A percentile compares a stretch with the other conserved stretches of the same genome.
Evolutionary conservation across 2,888 invertebrate genomes (phyloP).

Genomic region (Lydus trimaculatus): DNA sequence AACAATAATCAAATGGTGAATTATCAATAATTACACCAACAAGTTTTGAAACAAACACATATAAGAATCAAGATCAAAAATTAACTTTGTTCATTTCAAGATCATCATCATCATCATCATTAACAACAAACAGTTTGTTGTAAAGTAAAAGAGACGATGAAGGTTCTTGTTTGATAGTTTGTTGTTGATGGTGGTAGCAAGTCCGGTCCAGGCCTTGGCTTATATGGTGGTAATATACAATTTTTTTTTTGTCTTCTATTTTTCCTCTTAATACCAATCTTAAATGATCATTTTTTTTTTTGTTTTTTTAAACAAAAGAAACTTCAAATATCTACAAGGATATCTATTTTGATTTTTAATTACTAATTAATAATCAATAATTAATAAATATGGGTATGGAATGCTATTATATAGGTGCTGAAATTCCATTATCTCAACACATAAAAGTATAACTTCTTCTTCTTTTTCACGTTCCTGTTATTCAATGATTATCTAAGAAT

Average conservation of each 20-base stretch:
- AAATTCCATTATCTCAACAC: too few relatives aligned
- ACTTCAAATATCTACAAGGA: too few relatives aligned
- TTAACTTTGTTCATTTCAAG: not conserved
- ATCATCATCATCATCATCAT: not conserved
- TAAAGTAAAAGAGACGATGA: not conserved
- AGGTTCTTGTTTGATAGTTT: slow-evolving; percentile 5
- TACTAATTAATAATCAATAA: too few relatives aligned
- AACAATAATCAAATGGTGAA: not conserved
- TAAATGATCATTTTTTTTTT: not conserved
- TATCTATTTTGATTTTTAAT: too few relatives aligned
- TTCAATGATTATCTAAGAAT: not conserved
- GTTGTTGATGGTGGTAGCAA: not conserved
- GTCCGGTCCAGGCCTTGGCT: not conserved
- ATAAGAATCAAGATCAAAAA: slow-evolving; percentile 2
- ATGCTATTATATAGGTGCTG: too few relatives aligned
- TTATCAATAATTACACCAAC: slow-evolving; percentile 5
- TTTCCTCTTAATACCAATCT: not conserved
- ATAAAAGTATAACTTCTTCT: too few relatives aligned
- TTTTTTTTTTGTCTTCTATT: not conserved
- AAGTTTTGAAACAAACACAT: not conserved
- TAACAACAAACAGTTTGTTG: not conserved
- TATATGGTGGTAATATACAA: not conserved
- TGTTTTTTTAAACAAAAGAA: too few relatives aligned
- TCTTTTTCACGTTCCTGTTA: not conserved
- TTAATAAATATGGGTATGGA: too few relatives aligned